Base-by-base conservation (phyloP, 2,113 vertebrate genomes). In the Apistogramma diplotaenia region DNA sequence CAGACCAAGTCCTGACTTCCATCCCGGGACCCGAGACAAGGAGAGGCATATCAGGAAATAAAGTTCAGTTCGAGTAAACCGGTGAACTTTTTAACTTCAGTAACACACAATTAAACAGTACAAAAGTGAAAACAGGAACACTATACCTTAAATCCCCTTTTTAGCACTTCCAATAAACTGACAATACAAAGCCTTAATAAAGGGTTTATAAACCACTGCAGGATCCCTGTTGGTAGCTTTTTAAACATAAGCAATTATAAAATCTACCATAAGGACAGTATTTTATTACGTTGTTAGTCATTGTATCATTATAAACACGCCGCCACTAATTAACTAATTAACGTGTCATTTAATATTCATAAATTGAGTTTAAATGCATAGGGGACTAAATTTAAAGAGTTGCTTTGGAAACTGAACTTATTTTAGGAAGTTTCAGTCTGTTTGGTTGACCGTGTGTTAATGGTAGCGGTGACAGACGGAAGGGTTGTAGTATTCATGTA, bases 1-100 rank as follows among this genome's bases (percentile, higher is more conserved):
- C 59, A 77, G 61, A 83, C 74, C n/a, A 3, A 31, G 62, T 54
- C 72, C 81, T 49, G 75, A 75, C 77, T 83, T 79, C 81, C 76
- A 90, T 54, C 71, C 75, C n/a, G 54, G 83, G 53, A 74, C 37
- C 74, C 12, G 74, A 72, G 37, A 73, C 37, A 10, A 25, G 61
- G 55, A 81, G 54, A 78, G 15, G 49, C 61, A 23, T 18, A 58
- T 79, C 59, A 57, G 49, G 51, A 40, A 85, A 58, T 81, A 60
- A 23, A 55, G 31, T 62, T 79, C 19, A 49, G 40, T 21, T 6
- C 6, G 10, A 81, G 29, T 12, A 23, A 81, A 76, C 79, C 15
- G 15, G 43, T 73, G 13, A 13, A 70, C 61, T 53, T 60, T 19
- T 71, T 46, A 1, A 31, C 33, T 33, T 56, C 31, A 43, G 21